These are phyloP conservation scores for Platichthys flesus DNA, from an alignment of 2,113 vertebrate species.

Conservation along the genomic window DNA sequence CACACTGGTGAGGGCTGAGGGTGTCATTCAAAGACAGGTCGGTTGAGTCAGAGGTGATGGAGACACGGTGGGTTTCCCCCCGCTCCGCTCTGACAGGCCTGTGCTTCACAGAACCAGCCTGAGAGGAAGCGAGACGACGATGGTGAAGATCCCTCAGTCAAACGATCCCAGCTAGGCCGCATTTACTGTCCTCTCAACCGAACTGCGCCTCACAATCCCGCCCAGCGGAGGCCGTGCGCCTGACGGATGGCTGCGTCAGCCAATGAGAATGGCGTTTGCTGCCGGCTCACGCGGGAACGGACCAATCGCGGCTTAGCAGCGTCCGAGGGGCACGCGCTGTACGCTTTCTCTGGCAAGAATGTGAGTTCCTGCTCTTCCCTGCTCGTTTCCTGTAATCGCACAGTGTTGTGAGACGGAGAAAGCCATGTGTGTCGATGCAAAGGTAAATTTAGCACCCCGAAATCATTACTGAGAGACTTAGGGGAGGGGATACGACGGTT, in stretches of 20 bases:
- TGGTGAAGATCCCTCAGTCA: constrained; percentile 64
- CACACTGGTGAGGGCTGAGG: constrained; percentile 29
- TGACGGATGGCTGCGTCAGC: constrained; percentile 31
- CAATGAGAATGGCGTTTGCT: constrained; percentile 55
- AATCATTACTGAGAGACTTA: constrained; percentile 73
- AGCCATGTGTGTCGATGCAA: constrained; percentile 88
- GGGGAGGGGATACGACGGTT: constrained; percentile 63
- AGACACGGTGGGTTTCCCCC: not conserved
- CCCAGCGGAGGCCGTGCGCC: constrained; percentile 48
- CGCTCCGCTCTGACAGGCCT: not conserved
- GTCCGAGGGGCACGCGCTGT: constrained; percentile 62
- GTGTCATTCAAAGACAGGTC: constrained; percentile 31
- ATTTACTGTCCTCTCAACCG: constrained; percentile 80
- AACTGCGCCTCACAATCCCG: constrained; percentile 72
- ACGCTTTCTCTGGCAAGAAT: constrained; percentile 75
- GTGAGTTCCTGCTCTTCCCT: constrained; percentile 87
- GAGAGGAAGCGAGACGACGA: constrained; percentile 37
- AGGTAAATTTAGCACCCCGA: constrained; percentile 85
- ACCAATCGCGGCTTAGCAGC: constrained; percentile 69
- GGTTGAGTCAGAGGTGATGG: not conserved
- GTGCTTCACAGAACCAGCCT: not conserved
- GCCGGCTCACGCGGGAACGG: constrained; percentile 43
- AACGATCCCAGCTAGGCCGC: constrained; percentile 79
- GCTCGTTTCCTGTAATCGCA: constrained; percentile 88
- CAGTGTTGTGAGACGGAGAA: constrained; percentile 89